Base-by-base conservation (phyloP, 2,113 vertebrate genomes). In the Tragelaphus scriptus region DNA sequence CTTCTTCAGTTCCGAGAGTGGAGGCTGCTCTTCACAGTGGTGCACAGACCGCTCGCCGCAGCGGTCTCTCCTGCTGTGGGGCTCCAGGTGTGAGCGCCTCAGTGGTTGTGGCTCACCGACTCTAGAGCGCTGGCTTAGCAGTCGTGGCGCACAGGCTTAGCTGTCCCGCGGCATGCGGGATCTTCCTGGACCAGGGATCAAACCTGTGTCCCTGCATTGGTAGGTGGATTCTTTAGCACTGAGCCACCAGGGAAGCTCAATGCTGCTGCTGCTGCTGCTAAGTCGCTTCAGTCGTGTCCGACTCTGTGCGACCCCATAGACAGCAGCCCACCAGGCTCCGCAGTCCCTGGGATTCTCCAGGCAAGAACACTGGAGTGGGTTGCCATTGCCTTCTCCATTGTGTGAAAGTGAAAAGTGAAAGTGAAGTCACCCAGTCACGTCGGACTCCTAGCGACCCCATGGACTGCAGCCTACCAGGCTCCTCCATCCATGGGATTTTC, bases 51-150 rank as follows among this genome's bases (percentile, higher is more conserved):
- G 6, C 71, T 44, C 6, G 0, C 23, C 7, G 71, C 40, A 0
- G 23, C 6, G 1, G 23, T 14, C 21, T 26, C 21, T 75, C 71
- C n/a, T 1, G 1, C 71, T 3, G 11, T 3, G 36, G 36, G 13
- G 2, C 71, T 25, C 71, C 2, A 14, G 23, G 23, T 7, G 40
- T 26, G 23, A 2, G 21, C 0, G 0, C 71, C 6, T 7, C 71
- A 75, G 71, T 7, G 17, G 40, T 3, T 7, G 12, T 8, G 71
- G 71, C 40, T 44, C 71, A 44, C 23, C 11, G 40, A 8, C 71
- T 77, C 71, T 2, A 9, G 75, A 7, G 40, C 0, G 25, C 75
- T 28, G 14, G 25, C 4, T 8, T 28, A 16, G 75, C 8, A 44
- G 71, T 12, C 13, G 36, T 25, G 71, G 71, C 3, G 36, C 11